A percentile compares a stretch with the other conserved stretches of the same genome.
Evolutionary conservation across 2,888 invertebrate genomes (phyloP).

Genomic region (Actias luna): DNA sequence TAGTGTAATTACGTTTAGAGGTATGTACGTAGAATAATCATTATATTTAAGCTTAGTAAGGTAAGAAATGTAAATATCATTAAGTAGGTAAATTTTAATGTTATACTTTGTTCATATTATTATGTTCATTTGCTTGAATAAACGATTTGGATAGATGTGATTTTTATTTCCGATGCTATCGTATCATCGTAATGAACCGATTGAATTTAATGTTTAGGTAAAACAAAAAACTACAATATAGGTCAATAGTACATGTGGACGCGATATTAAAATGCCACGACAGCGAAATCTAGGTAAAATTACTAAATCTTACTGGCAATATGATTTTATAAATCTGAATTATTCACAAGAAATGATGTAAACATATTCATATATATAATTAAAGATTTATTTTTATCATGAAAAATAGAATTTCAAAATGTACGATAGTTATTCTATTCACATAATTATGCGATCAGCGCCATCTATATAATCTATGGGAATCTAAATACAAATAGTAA

Average conservation of each 20-base stretch:
- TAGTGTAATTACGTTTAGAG: constrained; percentile 67
- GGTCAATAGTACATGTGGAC: constrained; percentile 6
- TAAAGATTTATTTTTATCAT: too few species aligned
- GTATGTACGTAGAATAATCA: constrained; percentile 67
- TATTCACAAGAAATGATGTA: too few species aligned
- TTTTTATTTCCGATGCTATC: constrained; percentile 44
- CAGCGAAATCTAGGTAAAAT: background rate
- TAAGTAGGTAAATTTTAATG: constrained; percentile 82
- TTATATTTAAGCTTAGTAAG: constrained; percentile 65
- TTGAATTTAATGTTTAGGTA: background rate
- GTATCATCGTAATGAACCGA: background rate
- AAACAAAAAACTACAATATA: background rate
- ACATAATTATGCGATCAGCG: background rate
- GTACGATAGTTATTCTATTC: background rate
- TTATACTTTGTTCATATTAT: constrained; percentile 81
- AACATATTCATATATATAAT: too few species aligned
- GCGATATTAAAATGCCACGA: constrained; percentile 5
- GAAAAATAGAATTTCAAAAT: background rate
- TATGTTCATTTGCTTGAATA: constrained; percentile 82
- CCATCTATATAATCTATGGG: too few species aligned
- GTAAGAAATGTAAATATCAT: constrained; percentile 80
- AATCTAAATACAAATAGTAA: too few species aligned
- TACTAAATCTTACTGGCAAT: background rate
- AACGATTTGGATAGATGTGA: constrained; percentile 77
- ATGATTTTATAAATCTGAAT: too few species aligned